Evolutionary conservation across 2,113 vertebrate species (phyloP), one percentile per base, ranked within the genome.

Genomic region (Caracal caracal): DNA sequence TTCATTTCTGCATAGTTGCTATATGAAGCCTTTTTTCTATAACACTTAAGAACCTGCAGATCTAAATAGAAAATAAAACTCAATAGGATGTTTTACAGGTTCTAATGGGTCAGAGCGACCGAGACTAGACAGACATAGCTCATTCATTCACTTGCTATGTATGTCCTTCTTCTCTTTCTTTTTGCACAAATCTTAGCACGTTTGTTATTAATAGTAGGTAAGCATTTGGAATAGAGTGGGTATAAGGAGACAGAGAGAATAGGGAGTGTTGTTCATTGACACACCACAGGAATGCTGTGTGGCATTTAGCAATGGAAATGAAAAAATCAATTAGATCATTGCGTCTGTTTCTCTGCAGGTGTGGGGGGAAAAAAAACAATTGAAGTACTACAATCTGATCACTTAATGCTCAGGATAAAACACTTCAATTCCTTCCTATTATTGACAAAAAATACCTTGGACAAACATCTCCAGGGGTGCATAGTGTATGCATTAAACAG

Each of bases 311-410:
- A 92, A 88, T 10, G 76, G 26, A 92, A 80, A 85, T 65, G 5
- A 28, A 71, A 89, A 88, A 94, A 63, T 86, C 68, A 95, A 88
- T 96, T 96, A 94, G 59, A 88, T 95, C 76, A 79, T 81, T 81
- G 33, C 20, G 4, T 33, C 56, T 73, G 19, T 89, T 95, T 88
- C 96, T 97, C 70, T 84, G 43, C 68, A 84, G 82, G 70, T 90
- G 11, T 49, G 65, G 22, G 1, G 9, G 1, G 1, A 40, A 85
- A 12, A 53, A 85, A 81, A 91, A 93, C 65, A 92, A 79, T 47
- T 94, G 53, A 92, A 92, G 30, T 82, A 73, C 51, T 71, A 93
- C 66, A 92, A 47, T 88, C 12, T 49, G 59, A 95, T 90, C 89
- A 95, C 16, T 94, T 95, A 92, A 92, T 40, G 35, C 22, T 96